Conservation (phyloP, 2,797 vertebrate species). For the Molothrus aeneus region DNA sequence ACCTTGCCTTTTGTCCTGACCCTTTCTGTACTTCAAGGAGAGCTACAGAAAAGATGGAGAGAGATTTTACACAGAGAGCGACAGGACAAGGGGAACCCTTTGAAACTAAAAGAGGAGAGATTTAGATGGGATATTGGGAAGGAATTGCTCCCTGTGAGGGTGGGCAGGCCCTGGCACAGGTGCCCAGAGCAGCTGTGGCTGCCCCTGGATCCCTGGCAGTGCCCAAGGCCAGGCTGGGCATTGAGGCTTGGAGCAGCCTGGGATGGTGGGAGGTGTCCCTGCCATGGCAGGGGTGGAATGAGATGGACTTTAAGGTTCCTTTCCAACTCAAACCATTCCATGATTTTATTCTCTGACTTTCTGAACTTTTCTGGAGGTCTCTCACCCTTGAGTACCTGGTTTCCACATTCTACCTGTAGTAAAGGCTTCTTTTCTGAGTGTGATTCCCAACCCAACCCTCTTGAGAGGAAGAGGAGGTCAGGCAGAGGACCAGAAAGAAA, state of each 20-base stretch:
- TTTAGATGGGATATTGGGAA: neutral
- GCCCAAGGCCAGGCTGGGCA: neutral
- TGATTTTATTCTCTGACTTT: neutral
- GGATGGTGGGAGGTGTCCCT: accelerated
- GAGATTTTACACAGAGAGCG: neutral
- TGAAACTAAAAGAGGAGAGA: neutral
- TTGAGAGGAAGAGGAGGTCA: neutral
- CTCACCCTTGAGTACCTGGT: neutral
- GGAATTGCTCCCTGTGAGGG: accelerated
- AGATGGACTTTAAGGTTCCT: neutral
- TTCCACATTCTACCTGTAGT: neutral
- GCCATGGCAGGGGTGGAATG: neutral
- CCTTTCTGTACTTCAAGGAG: neutral
- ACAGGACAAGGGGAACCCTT: neutral
- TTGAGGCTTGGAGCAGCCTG: neutral
- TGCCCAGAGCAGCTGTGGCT: neutral
- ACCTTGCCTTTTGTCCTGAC: neutral
- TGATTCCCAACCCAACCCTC: neutral
- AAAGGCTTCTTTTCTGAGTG: neutral
- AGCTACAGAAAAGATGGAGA: neutral
- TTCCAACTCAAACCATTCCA: neutral
- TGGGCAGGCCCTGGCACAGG: neutral
- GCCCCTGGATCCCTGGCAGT: neutral
- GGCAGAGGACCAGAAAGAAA: neutral
- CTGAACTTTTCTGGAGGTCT: neutral